phyloP scores from a whole-genome alignment of 2,113 vertebrate species.

The Oryzias woworae region DNA sequence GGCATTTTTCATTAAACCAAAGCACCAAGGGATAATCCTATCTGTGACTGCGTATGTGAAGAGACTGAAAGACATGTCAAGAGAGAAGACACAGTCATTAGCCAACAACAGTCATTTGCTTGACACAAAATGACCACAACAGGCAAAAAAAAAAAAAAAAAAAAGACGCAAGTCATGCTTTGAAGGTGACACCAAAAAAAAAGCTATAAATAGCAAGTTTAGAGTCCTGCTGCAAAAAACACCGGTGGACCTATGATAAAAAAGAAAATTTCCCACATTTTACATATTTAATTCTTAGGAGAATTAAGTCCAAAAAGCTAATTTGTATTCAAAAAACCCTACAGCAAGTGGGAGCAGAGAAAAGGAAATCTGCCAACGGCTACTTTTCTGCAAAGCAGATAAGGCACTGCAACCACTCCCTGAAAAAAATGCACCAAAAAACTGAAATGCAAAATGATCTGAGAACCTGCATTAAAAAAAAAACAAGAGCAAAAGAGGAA shows the following conservation, averaged over 20 bases:
- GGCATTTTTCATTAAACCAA: slow-evolving; percentile 51
- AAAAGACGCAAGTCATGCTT: slow-evolving; percentile 16
- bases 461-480: not conserved
- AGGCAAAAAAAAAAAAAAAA: slow-evolving; percentile 8
- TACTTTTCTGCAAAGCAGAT: no score
- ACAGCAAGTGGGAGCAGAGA: no score
- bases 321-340: no score
- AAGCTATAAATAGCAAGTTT: not conserved
- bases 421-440: no score
- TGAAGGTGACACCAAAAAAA: slow-evolving; percentile 16
- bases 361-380: no score
- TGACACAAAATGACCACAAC: slow-evolving; percentile 9
- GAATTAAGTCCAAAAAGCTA: no score
- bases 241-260: no score
- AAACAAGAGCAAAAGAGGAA: not conserved
- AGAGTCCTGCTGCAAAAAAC: no score
- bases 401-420: no score
- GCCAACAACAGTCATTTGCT: slow-evolving; percentile 30
- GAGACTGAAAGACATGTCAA: not conserved
- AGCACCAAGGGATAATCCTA: slow-evolving; percentile 61
- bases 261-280: no score
- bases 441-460: not conserved
- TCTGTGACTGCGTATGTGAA: slow-evolving; percentile 23
- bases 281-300: no score
- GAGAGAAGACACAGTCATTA: slow-evolving; percentile 27